phyloP scores from a whole-genome alignment of 2,888 invertebrate genomes.

The Caenorhabditis sp. region DNA sequence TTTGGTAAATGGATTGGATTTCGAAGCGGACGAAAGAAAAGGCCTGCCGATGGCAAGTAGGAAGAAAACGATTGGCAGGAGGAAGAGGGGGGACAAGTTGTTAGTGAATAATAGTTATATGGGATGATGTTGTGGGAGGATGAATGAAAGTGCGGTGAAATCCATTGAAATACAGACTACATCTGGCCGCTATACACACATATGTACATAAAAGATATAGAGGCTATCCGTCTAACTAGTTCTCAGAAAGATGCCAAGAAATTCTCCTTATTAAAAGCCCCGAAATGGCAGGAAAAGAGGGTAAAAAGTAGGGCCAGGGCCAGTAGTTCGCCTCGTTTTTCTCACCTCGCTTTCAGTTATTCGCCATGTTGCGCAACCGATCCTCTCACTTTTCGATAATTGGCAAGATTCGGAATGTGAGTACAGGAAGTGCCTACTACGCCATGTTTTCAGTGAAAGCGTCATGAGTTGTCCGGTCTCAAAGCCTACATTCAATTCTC shows the following conservation, averaged over 20 bases:
- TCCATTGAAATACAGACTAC: slow-evolving; percentile 66
- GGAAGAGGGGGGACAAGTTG: slow-evolving; percentile 54
- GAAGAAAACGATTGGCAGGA: slow-evolving; percentile 55
- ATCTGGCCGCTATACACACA: slow-evolving; percentile 62
- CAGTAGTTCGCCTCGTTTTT: slow-evolving; percentile 30
- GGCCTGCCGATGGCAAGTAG: slow-evolving; percentile 21
- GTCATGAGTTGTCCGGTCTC: slow-evolving; percentile 60
- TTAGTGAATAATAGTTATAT: slow-evolving; percentile 63
- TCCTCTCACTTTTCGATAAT: slow-evolving; percentile 63
- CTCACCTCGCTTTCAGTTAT: slow-evolving; percentile 54
- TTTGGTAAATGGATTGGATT: background rate
- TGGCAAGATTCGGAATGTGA: slow-evolving; percentile 62
- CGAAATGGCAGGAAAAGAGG: slow-evolving; percentile 30
- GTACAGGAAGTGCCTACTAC: slow-evolving; percentile 51
- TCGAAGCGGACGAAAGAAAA: background rate
- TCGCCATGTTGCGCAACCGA: slow-evolving; percentile 58
- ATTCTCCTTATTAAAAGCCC: slow-evolving; percentile 45
- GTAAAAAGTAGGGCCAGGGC: background rate
- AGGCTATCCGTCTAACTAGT: slow-evolving; percentile 62
- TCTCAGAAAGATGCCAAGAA: slow-evolving; percentile 56
- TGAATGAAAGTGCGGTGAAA: slow-evolving; percentile 64
- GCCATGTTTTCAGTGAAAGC: slow-evolving; percentile 57
- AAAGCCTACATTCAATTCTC: slow-evolving; percentile 59
- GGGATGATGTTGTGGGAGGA: slow-evolving; percentile 58
- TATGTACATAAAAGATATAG: slow-evolving; percentile 64